phyloP scores from a whole-genome alignment of 1,140 invertebrate species.

The Zaprionus gabonicus region DNA sequence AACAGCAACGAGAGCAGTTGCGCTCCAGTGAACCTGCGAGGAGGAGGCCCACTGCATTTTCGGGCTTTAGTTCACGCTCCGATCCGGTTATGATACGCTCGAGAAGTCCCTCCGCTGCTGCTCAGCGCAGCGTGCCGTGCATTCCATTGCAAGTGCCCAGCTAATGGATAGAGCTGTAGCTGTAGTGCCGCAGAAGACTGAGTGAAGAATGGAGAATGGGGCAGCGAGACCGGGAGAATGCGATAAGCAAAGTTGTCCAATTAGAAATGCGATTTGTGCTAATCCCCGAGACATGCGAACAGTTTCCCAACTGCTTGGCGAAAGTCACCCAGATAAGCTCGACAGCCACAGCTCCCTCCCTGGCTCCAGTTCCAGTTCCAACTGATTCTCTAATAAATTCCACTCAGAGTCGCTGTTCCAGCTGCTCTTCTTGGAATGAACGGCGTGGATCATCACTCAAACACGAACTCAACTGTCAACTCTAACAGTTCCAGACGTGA shows the following conservation, averaged over 20 bases:
- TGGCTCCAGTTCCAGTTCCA: not conserved
- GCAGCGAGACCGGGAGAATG: slow-evolving; percentile 13
- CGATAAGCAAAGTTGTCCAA: slow-evolving; percentile 72
- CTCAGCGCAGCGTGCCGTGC: slow-evolving; percentile 74
- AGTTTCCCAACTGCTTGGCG: slow-evolving; percentile 32
- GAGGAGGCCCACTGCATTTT: slow-evolving; percentile 38
- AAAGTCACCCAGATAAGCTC: slow-evolving; percentile 39
- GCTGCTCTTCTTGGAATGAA: slow-evolving; percentile 22
- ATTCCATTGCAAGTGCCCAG: slow-evolving; percentile 64
- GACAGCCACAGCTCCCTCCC: not conserved
- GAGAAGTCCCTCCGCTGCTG: slow-evolving; percentile 52
- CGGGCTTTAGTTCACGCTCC: slow-evolving; percentile 72
- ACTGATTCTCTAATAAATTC: slow-evolving; percentile 17
- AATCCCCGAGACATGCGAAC: slow-evolving; percentile 61
- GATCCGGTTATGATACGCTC: slow-evolving; percentile 82
- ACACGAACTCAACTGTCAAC: slow-evolving; percentile 14
- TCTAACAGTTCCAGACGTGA: slow-evolving; percentile 26
- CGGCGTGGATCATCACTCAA: slow-evolving; percentile 32
- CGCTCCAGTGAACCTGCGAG: slow-evolving; percentile 65
- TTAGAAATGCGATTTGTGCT: slow-evolving; percentile 64
- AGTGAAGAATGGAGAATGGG: not conserved
- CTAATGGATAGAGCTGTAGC: slow-evolving; percentile 66
- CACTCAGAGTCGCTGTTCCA: slow-evolving; percentile 9
- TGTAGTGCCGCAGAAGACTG: slow-evolving; percentile 41
- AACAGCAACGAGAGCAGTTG: slow-evolving; percentile 5